Conservation (phyloP, 2,113 vertebrate genomes). For the Bos taurus region DNA sequence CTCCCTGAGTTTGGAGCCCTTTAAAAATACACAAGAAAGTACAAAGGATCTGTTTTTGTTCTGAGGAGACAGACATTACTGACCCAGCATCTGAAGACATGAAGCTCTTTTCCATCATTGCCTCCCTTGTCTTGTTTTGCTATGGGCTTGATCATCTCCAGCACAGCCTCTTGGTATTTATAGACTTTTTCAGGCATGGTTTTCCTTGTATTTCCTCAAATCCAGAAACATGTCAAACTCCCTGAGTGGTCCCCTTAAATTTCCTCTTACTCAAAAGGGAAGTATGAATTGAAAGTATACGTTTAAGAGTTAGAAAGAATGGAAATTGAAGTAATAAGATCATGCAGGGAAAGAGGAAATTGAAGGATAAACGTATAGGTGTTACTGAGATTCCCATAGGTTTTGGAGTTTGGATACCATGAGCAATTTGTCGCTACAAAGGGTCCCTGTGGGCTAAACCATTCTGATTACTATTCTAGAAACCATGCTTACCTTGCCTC, state of each 20-base stretch:
- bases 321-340: background rate
- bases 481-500: background rate
- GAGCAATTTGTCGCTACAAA: background rate
- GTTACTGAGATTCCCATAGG: background rate
- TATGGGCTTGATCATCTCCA: background rate
- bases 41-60: background rate
- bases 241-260: background rate
- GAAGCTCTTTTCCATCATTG: background rate
- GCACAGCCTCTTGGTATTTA: background rate
- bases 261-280: background rate
- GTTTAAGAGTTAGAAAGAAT: background rate
- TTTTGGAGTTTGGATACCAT: background rate
- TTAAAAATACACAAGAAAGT: background rate
- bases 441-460: background rate
- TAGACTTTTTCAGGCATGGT: background rate
- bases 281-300: background rate
- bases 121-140: background rate
- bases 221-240: background rate
- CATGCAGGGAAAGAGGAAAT: background rate
- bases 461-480: background rate
- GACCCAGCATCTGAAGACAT: background rate
- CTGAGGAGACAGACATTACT: background rate
- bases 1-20: background rate
- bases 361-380: background rate
- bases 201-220: background rate